phyloP scores from a whole-genome alignment of 2,888 invertebrate genomes.

The Microplitis manilae region DNA sequence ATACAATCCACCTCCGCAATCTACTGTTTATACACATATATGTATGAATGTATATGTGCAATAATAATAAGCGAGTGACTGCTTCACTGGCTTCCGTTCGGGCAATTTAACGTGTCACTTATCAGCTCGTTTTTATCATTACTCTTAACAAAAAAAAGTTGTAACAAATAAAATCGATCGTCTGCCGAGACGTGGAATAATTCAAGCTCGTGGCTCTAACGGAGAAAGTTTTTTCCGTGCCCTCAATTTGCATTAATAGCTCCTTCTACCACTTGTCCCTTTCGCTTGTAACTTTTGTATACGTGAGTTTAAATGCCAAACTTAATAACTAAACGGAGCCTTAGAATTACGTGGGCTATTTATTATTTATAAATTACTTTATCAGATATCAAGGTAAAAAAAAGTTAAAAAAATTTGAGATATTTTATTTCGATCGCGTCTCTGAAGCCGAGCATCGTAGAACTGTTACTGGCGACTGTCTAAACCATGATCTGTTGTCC shows the following conservation, averaged over 20 bases:
- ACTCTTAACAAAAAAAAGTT: not conserved
- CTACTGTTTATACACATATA: not conserved
- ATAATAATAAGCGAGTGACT: not conserved
- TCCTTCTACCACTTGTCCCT: conserved; percentile 10
- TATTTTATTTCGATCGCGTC: too few species aligned
- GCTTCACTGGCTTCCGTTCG: not conserved
- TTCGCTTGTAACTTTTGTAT: not conserved
- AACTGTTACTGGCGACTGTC: not conserved
- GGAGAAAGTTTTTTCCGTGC: conserved; percentile 17
- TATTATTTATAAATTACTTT: too few species aligned
- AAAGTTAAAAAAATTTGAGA: too few species aligned
- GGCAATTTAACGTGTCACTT: not conserved
- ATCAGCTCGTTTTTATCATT: not conserved
- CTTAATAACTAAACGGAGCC: not conserved
- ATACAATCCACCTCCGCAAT: not conserved
- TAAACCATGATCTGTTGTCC: not conserved
- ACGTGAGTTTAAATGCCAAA: not conserved
- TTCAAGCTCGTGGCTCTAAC: not conserved
- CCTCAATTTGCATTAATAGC: not conserved
- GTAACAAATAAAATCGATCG: not conserved
- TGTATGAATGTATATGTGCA: not conserved
- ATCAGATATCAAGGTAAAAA: too few species aligned
- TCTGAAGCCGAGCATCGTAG: not conserved
- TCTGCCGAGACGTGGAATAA: not conserved
- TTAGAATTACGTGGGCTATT: not conserved